A percentile compares a stretch with the other conserved stretches of the same genome.
These are phyloP conservation scores for Heteromormyrus szaboi DNA, from an alignment of 2,797 vertebrate species.

Conservation along the genomic window DNA sequence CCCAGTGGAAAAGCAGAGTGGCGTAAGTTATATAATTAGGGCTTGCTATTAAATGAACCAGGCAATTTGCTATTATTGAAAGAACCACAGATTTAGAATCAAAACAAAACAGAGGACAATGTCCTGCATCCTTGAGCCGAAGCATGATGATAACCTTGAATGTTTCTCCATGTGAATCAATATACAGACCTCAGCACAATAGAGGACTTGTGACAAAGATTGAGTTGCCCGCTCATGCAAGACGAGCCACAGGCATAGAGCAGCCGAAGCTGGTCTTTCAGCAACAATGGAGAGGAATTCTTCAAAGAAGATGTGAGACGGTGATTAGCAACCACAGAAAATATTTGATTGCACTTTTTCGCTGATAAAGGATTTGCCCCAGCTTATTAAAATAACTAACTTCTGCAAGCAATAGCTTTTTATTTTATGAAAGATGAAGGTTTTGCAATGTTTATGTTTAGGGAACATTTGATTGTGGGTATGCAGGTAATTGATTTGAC, in stretches of 20 bases:
- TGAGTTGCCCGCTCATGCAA: not conserved
- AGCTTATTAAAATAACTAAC: not conserved
- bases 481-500: not conserved
- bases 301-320: not conserved
- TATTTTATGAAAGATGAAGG: not conserved
- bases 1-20: not conserved
- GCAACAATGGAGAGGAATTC: not conserved
- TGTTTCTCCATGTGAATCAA: not conserved
- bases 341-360: not conserved
- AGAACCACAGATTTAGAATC: not conserved
- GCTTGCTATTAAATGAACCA: not conserved
- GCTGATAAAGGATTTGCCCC: not conserved
- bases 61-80: not conserved
- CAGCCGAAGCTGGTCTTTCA: not conserved
- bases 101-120: not conserved
- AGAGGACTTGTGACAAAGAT: not conserved
- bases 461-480: not conserved
- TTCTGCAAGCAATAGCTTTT: not conserved
- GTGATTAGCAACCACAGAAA: not conserved
- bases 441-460: not conserved
- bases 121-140: not conserved
- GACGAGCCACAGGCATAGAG: not conserved
- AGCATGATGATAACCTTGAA: not conserved
- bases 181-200: conserved; percentile 10
- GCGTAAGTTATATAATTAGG: not conserved